Evolutionary conservation across 2,797 vertebrate genomes (phyloP).

Genomic region (Taenioides sp.): DNA sequence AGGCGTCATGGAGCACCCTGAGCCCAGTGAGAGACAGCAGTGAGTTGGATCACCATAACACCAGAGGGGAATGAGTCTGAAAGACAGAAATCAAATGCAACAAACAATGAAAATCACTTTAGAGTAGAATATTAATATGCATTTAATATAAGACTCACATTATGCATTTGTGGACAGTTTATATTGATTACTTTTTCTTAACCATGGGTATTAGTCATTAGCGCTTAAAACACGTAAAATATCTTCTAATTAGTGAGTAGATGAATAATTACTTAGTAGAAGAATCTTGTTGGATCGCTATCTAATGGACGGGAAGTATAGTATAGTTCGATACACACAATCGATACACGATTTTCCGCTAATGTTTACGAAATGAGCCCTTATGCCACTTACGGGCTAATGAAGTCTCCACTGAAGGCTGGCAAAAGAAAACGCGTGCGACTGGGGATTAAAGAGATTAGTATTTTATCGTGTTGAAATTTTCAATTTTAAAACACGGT

Average conservation of each 20-base stretch:
- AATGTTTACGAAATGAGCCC: not conserved
- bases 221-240: too few relatives aligned
- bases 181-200: not conserved
- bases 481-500: not conserved
- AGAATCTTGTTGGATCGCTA: too few relatives aligned
- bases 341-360: too few relatives aligned
- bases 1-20: slow-evolving; percentile 48
- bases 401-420: not conserved
- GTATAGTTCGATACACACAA: accelerated
- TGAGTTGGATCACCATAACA: slow-evolving; percentile 37
- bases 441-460: not conserved
- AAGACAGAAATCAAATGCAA: slow-evolving; percentile 6
- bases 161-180: not conserved
- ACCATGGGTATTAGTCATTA: not conserved
- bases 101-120: not conserved
- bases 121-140: too few relatives aligned
- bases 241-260: too few relatives aligned
- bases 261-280: too few relatives aligned
- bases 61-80: slow-evolving; percentile 27
- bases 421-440: not conserved
- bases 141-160: too few relatives aligned
- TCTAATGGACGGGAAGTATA: too few relatives aligned
- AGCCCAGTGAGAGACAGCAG: slow-evolving; percentile 43
- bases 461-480: not conserved
- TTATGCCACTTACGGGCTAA: not conserved